These are phyloP conservation scores for Aix galericulata DNA, from an alignment of 2,113 vertebrate species.

Conservation along the genomic window DNA sequence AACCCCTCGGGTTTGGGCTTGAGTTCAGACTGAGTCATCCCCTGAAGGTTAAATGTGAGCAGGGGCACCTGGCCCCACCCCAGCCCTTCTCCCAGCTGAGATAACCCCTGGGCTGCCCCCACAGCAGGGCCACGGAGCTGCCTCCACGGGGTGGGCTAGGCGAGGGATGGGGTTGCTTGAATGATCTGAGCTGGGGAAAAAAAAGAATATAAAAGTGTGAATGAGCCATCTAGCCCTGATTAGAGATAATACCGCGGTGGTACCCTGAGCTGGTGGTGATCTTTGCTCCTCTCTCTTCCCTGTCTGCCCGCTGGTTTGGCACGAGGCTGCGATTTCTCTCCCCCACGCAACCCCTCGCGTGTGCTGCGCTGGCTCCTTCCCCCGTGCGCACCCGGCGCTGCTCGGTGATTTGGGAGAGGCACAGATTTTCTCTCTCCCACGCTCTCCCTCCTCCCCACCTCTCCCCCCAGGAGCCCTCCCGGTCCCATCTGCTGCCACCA, in stretches of 20 bases:
- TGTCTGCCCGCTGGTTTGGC: not conserved
- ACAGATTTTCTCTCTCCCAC: not conserved
- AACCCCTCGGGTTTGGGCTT: not conserved
- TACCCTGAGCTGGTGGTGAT: not conserved
- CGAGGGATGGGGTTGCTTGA: not conserved
- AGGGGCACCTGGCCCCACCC: not conserved
- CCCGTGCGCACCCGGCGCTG: fast-evolving
- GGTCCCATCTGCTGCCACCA: not conserved
- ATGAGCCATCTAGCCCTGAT: not conserved
- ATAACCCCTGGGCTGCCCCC: not conserved
- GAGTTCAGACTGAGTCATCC: not conserved
- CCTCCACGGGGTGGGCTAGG: fast-evolving
- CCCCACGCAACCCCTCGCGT: not conserved
- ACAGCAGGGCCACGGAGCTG: fast-evolving
- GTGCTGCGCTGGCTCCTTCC: fast-evolving
- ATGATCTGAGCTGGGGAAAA: not conserved
- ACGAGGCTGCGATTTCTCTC: fast-evolving
- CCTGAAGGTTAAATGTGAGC: fast-evolving
- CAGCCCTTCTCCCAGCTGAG: not conserved
- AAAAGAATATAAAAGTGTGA: not conserved
- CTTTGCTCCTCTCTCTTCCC: not conserved
- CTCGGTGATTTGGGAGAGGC: fast-evolving
- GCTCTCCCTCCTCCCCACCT: not conserved
- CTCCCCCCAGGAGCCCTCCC: not conserved
- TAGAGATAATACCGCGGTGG: fast-evolving